Percentiles rank a stretch among this genome's conserved stretches.
These are phyloP conservation scores for Ramazzottius varieornatus DNA, from an alignment of 2,888 invertebrate genomes.

Conservation along the genomic window DNA sequence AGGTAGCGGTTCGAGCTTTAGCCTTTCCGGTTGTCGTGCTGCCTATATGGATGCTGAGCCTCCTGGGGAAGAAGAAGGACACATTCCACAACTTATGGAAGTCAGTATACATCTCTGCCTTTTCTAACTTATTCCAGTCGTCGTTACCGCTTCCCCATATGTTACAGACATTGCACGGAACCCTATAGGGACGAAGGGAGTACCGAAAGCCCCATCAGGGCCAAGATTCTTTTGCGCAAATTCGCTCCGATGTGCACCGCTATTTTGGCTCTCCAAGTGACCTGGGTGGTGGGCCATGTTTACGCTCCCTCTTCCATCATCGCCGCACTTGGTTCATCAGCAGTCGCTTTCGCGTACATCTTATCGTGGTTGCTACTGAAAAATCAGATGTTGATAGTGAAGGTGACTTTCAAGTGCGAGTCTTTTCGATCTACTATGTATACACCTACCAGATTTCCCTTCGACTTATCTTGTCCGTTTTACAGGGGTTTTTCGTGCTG, in stretches of 20 bases:
- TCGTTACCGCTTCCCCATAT: not conserved
- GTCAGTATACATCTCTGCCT: too few species aligned
- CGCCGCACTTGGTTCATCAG: not conserved
- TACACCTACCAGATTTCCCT: too few species aligned
- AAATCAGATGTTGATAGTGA: not conserved
- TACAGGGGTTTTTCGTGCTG: not conserved
- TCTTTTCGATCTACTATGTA: too few species aligned
- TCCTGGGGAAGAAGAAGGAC: too few species aligned
- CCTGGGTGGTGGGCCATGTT: not conserved
- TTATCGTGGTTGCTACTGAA: not conserved
- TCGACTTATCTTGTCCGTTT: too few species aligned
- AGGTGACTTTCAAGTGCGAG: too few species aligned
- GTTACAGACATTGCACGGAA: not conserved
- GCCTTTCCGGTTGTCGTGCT: not conserved
- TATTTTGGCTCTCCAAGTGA: not conserved
- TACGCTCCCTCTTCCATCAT: not conserved
- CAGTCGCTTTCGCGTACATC: not conserved
- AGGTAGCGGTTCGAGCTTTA: not conserved
- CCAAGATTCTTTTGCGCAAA: not conserved
- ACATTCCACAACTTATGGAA: too few species aligned
- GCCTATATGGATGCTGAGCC: too few species aligned
- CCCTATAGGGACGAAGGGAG: not conserved
- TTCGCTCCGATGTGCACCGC: not conserved
- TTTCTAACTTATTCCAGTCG: not conserved
- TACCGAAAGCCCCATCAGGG: not conserved